These are phyloP conservation scores for Myanophis thanlyinensis DNA, from an alignment of 2,113 vertebrate species.

Conservation along the genomic window DNA sequence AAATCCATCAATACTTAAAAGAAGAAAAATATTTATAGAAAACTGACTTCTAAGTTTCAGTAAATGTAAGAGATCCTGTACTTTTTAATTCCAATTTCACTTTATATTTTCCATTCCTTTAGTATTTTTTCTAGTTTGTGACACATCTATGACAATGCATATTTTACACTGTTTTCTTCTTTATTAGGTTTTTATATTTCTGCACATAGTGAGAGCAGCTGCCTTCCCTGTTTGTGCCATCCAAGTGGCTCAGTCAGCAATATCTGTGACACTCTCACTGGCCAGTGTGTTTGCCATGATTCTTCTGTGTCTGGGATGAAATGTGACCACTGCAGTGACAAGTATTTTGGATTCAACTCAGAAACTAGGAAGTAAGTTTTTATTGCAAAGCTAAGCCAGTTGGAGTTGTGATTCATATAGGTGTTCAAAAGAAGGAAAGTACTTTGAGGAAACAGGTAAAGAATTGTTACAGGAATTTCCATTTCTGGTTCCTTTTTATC, in stretches of 20 bases:
- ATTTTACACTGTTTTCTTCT: conserved; percentile 20
- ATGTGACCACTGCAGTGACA: conserved; percentile 80
- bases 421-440: neutral
- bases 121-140: neutral
- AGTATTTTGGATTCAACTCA: conserved; percentile 84
- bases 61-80: neutral
- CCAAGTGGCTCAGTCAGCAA: conserved; percentile 70
- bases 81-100: neutral
- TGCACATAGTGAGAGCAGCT: conserved; percentile 55
- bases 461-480: neutral
- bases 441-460: neutral
- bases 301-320: conserved; percentile 75
- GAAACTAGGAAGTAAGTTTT: conserved; percentile 79
- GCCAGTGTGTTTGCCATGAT: conserved; percentile 81
- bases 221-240: conserved; percentile 84
- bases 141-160: neutral
- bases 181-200: conserved; percentile 81
- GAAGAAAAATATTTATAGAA: neutral
- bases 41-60: neutral
- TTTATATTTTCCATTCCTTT: neutral
- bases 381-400: neutral
- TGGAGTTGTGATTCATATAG: neutral
- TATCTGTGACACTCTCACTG: conserved; percentile 74
- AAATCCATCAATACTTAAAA: neutral
- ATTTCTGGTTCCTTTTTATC: neutral